Evolutionary conservation across 2,888 invertebrate species (phyloP).

Genomic region (Xanthorhoe spadicearia): DNA sequence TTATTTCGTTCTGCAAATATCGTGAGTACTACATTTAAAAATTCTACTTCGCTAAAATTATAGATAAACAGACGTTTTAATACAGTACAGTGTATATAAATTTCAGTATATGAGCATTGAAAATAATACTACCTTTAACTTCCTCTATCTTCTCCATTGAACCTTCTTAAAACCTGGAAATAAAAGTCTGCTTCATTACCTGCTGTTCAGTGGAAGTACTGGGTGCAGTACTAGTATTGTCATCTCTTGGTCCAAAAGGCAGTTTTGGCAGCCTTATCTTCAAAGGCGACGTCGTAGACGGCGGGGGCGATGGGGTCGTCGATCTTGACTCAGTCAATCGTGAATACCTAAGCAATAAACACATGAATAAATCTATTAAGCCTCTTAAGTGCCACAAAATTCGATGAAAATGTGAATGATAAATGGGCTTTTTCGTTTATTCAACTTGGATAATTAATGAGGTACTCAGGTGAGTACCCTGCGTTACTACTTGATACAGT

Average conservation of each 20-base stretch:
- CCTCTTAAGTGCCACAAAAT: background rate
- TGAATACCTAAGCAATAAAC: constrained; percentile 81
- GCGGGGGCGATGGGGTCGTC: constrained; percentile 90
- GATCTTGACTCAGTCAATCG: constrained; percentile 91
- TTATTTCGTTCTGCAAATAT: no score
- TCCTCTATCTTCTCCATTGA: background rate
- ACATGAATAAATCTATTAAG: constrained; percentile 3
- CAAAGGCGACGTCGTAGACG: constrained; percentile 73
- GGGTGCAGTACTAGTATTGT: constrained; percentile 57
- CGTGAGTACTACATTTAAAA: no score
- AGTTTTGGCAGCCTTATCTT: constrained; percentile 69
- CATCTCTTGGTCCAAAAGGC: constrained; percentile 61
- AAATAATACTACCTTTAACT: background rate
- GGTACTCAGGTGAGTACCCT: no score
- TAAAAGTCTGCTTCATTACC: constrained; percentile 34
- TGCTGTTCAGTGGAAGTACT: constrained; percentile 61
- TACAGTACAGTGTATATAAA: no score
- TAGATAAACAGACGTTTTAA: no score
- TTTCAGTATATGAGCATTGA: no score
- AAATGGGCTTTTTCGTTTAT: background rate
- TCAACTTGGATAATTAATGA: no score
- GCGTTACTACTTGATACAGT: no score
- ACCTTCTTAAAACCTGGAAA: background rate
- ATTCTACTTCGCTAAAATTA: no score
- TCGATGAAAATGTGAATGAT: background rate